Percentiles rank a stretch among this genome's conserved stretches.
Evolutionary conservation across 2,888 invertebrate genomes (phyloP).

Genomic region (Philereme vetulata): DNA sequence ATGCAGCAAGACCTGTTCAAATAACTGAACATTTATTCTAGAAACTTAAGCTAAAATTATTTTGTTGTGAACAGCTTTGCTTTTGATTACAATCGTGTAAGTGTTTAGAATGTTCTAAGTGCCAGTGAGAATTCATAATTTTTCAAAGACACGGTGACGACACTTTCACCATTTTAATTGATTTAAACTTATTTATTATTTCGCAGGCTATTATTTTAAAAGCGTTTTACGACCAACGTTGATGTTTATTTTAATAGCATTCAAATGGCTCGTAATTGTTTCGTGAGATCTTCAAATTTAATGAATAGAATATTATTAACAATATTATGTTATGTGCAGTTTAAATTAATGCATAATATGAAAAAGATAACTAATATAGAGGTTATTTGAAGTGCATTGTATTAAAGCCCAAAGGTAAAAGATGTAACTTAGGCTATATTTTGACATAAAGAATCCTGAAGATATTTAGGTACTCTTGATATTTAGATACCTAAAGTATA

Average conservation of each 20-base stretch:
- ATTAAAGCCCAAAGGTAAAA: no score
- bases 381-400: slow-evolving; percentile 16
- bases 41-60: not conserved
- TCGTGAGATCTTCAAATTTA: slow-evolving; percentile 8
- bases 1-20: no score
- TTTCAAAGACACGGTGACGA: not conserved
- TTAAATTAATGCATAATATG: slow-evolving; percentile 7
- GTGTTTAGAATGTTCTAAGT: no score
- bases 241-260: not conserved
- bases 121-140: slow-evolving; percentile 1
- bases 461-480: no score
- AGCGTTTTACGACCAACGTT: slow-evolving; percentile 12
- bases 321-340: not conserved
- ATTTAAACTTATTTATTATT: slow-evolving; percentile 8
- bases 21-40: no score
- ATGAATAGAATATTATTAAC: not conserved
- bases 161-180: slow-evolving; percentile 22
- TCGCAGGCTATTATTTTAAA: slow-evolving; percentile 18
- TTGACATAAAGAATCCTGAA: not conserved
- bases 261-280: slow-evolving; percentile 5
- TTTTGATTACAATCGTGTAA: slow-evolving; percentile 10
- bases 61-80: slow-evolving; percentile 14
- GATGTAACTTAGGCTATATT: not conserved
- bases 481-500: no score
- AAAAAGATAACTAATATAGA: slow-evolving; percentile 7